phyloP scores from a whole-genome alignment of 2,113 vertebrate genomes.

The Condylura cristata region DNA sequence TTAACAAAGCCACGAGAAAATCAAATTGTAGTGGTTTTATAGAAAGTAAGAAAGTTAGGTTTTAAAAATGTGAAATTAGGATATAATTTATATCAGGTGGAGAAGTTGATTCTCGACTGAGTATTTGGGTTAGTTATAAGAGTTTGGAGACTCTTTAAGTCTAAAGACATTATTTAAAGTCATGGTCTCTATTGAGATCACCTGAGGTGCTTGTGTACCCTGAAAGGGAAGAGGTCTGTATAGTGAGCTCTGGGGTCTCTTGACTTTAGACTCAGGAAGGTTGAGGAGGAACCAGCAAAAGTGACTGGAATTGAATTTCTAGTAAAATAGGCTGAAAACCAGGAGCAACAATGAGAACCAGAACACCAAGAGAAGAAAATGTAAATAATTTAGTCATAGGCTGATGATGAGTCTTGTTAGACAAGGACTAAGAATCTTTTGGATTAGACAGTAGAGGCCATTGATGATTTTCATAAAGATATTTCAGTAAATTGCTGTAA shows the following conservation, averaged over 20 bases:
- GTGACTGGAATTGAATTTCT: slow-evolving; percentile 25
- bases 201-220: not conserved
- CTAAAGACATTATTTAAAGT: slow-evolving; percentile 21
- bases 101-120: not conserved
- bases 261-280: not conserved
- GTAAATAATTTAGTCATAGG: not conserved
- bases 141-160: not conserved
- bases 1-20: not conserved
- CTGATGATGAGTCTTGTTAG: not conserved
- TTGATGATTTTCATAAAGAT: not conserved
- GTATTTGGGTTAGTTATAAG: not conserved
- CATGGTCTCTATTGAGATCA: not conserved
- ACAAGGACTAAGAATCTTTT: slow-evolving; percentile 15
- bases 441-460: not conserved
- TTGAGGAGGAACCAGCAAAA: not conserved
- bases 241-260: not conserved
- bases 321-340: not conserved
- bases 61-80: slow-evolving; percentile 8
- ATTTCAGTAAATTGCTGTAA: not conserved
- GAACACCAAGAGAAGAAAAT: not conserved
- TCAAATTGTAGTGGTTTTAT: not conserved
- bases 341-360: not conserved
- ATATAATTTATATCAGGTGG: not conserved
- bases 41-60: not conserved
- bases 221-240: not conserved